phyloP scores from a whole-genome alignment of 2,888 invertebrate genomes.

The Xylophagus ater region DNA sequence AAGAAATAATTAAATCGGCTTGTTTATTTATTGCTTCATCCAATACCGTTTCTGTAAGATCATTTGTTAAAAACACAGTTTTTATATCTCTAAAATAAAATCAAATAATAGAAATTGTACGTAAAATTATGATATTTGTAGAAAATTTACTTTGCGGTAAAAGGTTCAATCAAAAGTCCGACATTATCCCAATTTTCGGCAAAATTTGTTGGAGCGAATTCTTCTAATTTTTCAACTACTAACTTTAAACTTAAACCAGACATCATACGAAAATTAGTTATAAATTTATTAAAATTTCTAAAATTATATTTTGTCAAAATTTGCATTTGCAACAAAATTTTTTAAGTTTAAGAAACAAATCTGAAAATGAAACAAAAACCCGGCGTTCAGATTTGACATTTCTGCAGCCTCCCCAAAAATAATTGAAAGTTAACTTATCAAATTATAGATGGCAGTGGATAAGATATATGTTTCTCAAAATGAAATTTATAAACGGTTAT shows the following conservation, averaged over 20 bases:
- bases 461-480: no score
- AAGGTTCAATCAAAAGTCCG: slow-evolving; percentile 78
- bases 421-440: no score
- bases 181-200: slow-evolving; percentile 94
- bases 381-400: no score
- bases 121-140: background rate
- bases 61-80: slow-evolving; percentile 77
- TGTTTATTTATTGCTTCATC: slow-evolving; percentile 60
- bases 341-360: no score
- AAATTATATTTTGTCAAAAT: no score
- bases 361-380: no score
- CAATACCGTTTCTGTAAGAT: slow-evolving; percentile 79
- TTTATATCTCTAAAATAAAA: slow-evolving; percentile 41
- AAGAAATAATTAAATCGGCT: slow-evolving; percentile 74
- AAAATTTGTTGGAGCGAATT: slow-evolving; percentile 55
- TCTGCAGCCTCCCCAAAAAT: no score
- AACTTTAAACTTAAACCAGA: background rate
- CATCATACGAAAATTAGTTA: no score
- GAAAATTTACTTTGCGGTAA: slow-evolving; percentile 41
- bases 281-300: no score
- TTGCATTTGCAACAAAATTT: no score
- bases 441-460: no score
- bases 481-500: no score
- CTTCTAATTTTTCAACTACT: slow-evolving; percentile 41
- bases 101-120: slow-evolving; percentile 17